Evolutionary conservation across 1,140 invertebrate species (phyloP), one percentile per base, ranked within the genome.

Genomic region (Drosophila micromelanica): DNA sequence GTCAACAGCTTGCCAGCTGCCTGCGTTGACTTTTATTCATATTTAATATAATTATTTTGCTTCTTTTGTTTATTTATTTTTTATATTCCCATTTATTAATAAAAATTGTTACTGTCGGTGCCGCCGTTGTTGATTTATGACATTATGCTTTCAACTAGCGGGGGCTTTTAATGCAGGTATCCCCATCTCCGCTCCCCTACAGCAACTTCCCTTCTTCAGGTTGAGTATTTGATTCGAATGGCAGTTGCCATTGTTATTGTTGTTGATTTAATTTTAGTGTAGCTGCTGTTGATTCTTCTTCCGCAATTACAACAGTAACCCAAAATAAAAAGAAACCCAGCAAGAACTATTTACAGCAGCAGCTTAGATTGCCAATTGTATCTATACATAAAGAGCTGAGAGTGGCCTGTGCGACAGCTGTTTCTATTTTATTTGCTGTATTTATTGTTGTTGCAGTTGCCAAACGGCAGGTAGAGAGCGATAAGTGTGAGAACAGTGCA

Each of bases 271-370:
- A 9, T 49, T 37, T 59, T 40, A 9, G 30, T 45, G 27, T 30
- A 46, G 32, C 20, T 48, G 20, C 13, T 45, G 43, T 23, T 35
- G 4, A 5, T 27, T 5, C 27, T 62, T 60, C 68, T 71, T 71
- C 68, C 68, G 68, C 68, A 55, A 71, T 64, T 54, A 32, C 45
- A 71, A 57, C 23, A 43, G 52, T 43, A 65, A n/a, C n/a, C 5
- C 5, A 40, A 40, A 40, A 40, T 5, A 43, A 37, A 46, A 1
- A 7, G 4, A 27, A 56, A 38, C 20, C 17, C 13, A 20, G 43
- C 43, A 23, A 45, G 64, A 61, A 56, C 52, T 52, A 57, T 71
- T 64, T 42, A 43, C 52, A 65, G 59, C 67, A 54, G 62, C 61
- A 72, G 49, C 49, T 42, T 15, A 56, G 43, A 55, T 49, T 71